Percentiles rank a stretch among this genome's conserved stretches.
These are phyloP conservation scores for Chloebia gouldiae DNA, from an alignment of 2,113 vertebrate genomes.

Conservation along the genomic window DNA sequence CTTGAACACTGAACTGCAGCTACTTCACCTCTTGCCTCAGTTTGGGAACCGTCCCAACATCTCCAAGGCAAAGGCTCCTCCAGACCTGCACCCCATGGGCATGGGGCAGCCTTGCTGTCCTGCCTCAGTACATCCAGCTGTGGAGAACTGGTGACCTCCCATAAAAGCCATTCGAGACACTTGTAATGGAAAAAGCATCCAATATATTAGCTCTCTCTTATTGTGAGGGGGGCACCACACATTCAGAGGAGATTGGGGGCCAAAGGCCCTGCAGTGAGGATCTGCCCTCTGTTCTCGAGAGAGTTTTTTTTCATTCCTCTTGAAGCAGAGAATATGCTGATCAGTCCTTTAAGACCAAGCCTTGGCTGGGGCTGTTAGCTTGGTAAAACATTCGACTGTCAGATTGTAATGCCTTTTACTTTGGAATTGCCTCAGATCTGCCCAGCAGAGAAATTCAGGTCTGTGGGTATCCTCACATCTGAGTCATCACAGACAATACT, in stretches of 20 bases:
- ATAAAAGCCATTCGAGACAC: not conserved
- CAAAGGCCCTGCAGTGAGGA: not conserved
- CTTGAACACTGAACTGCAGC: not conserved
- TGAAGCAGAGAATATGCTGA: not conserved
- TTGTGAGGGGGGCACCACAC: not conserved
- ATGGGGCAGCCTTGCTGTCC: not conserved
- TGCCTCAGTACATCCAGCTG: not conserved
- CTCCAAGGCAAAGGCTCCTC: not conserved
- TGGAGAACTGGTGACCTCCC: not conserved
- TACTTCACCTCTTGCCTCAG: not conserved
- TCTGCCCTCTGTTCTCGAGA: fast-evolving
- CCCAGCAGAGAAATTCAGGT: not conserved
- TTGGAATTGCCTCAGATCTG: not conserved
- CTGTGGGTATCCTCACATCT: not conserved
- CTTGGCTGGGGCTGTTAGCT: not conserved
- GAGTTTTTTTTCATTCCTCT: not conserved
- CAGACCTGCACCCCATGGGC: not conserved
- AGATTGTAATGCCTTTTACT: not conserved
- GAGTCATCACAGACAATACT: not conserved
- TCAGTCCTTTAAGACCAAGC: not conserved
- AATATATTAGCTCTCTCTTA: not conserved
- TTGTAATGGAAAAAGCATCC: not conserved
- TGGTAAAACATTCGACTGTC: not conserved
- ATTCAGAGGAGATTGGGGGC: not conserved
- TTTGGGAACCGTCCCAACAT: not conserved